Conservation (phyloP, 2,888 invertebrate genomes). For the Camponotus fellah region DNA sequence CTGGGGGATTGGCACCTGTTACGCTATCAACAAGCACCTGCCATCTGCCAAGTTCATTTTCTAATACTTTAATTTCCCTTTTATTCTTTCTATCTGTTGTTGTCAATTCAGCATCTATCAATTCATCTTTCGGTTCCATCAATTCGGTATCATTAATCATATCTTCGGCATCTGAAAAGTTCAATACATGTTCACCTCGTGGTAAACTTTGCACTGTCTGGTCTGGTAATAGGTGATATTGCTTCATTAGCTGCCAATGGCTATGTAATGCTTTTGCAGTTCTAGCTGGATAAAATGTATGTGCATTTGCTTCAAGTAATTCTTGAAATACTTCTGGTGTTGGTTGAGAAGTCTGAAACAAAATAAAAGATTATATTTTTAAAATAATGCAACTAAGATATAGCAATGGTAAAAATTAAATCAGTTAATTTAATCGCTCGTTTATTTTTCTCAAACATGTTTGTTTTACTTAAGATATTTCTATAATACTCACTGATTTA, state of each 20-base stretch:
- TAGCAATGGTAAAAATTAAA: not conserved
- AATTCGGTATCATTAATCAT: conserved; percentile 94
- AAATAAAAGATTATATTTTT: not conserved
- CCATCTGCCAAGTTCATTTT: conserved; percentile 96
- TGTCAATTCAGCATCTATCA: conserved; percentile 92
- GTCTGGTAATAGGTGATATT: conserved; percentile 96
- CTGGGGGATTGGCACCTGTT: conserved; percentile 93
- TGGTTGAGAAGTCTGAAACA: conserved; percentile 89
- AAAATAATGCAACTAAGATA: not conserved
- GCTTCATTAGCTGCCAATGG: conserved; percentile 97
- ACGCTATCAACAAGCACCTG: conserved; percentile 97
- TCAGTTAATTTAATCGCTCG: not conserved
- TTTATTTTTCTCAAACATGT: not conserved
- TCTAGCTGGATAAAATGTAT: conserved; percentile 95
- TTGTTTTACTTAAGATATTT: not conserved
- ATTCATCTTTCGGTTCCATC: conserved; percentile 93
- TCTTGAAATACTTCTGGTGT: conserved; percentile 94
- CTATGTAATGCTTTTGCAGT: conserved; percentile 94
- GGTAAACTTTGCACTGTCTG: conserved; percentile 91
- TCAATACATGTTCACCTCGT: conserved; percentile 89
- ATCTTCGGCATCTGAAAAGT: conserved; percentile 97
- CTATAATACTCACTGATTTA: conserved; percentile 89
- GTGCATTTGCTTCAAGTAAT: conserved; percentile 93
- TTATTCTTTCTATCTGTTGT: conserved; percentile 92
- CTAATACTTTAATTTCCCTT: conserved; percentile 94